phyloP scores from a whole-genome alignment of 2,797 vertebrate species.

The Liasis olivaceus region DNA sequence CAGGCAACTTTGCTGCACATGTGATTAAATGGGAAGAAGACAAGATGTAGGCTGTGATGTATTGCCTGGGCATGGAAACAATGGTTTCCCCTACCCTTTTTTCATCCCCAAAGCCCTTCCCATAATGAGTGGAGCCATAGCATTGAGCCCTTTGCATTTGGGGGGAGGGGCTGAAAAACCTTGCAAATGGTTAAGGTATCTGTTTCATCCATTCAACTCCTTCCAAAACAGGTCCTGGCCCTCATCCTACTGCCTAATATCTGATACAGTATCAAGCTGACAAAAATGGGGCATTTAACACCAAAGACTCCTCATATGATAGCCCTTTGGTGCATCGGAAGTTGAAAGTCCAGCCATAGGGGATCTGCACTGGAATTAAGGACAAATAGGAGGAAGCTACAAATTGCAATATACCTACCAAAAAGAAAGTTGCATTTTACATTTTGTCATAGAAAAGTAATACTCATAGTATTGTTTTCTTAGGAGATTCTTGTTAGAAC shows the following conservation, averaged over 20 bases:
- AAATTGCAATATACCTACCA: background rate
- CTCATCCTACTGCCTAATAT: background rate
- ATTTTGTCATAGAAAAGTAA: background rate
- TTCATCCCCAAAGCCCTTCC: background rate
- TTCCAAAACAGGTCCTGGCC: background rate
- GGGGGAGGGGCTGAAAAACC: background rate
- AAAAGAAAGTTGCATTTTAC: background rate
- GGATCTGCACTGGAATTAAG: background rate
- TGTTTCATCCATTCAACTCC: background rate
- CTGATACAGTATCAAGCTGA: background rate
- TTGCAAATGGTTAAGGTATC: background rate
- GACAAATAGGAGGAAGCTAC: background rate
- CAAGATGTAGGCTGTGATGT: background rate
- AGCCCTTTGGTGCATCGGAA: background rate
- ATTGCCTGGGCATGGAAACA: background rate
- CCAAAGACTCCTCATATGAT: background rate
- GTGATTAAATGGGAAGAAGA: background rate
- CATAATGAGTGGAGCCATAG: background rate
- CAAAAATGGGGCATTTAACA: background rate
- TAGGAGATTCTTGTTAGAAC: background rate
- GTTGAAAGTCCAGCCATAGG: background rate
- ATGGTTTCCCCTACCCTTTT: background rate
- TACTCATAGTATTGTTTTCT: constrained; percentile 2
- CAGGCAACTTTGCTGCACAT: background rate
- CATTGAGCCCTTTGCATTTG: background rate